Base-by-base conservation (phyloP, 2,797 vertebrate species). In the Brachymystax lenok region DNA sequence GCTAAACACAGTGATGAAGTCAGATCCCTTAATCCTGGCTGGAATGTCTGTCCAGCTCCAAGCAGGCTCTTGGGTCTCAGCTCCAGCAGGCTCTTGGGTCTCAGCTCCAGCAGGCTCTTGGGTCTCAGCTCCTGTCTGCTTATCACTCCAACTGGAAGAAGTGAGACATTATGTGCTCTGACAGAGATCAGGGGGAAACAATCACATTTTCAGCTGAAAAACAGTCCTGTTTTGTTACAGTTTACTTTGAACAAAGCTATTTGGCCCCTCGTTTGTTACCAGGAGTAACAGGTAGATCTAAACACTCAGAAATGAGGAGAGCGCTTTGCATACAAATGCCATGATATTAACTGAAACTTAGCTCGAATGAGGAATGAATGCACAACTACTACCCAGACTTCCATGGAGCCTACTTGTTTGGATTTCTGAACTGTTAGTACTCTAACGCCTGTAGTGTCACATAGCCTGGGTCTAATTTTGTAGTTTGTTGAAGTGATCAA, bases 11-110 rank as follows among this genome's bases (percentile, higher is more conserved):
- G 69, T 19, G 78, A 78, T 75, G 71, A 81, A 81, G 71, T 74
- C 77, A 80, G 79, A 78, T 69, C 73, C 73, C 73, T 56, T 82
- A 82, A 80, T 79, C 76, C 74, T 78, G 71, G 67, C 76, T 73
- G 77, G 68, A 76, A 76, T 81, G 75, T 81, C n/a, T 5, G 19
- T 59, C 19, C 56, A 59, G 56, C 56, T 59, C 54, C 74, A 63
- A 63, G 71, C 76, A 72, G 69, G 61, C 69, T 68, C 51, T 73
- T 21, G n/a, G 63, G 67, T 74, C 61, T 67, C 56, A 56, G 74
- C 73, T 75, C 61, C 59, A 54, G 35, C 75, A 71, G 69, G 59
- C 69, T 67, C 50, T 72, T n/a, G 19, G 61, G 66, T 74, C 61
- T 68, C 59, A 59, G 74, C 69, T 73, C 63, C 50, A 54, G 35